Percentiles rank a stretch among this genome's conserved stretches.
phyloP scores from a whole-genome alignment of 92 coral and sea anemone genomes.

The Plumapathes pennacea region DNA sequence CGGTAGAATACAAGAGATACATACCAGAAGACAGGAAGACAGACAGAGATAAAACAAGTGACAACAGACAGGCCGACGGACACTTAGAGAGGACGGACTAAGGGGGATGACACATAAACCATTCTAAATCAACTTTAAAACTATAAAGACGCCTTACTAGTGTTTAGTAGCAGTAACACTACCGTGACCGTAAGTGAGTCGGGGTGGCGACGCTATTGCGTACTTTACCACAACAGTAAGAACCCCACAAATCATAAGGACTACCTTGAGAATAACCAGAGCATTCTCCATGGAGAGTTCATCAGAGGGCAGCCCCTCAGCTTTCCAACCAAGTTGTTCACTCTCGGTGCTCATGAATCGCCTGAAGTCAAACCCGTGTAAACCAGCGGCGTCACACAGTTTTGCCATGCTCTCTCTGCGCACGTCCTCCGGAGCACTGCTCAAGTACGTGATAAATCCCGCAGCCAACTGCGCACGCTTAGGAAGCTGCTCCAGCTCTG shows the following conservation, averaged over 20 bases:
- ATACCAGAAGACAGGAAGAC: too few relatives aligned
- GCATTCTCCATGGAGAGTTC: constrained; percentile 99
- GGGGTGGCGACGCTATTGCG: too few relatives aligned
- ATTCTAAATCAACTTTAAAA: too few relatives aligned
- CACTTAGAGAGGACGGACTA: too few relatives aligned
- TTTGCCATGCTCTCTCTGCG: constrained; percentile 80
- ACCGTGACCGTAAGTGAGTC: too few relatives aligned
- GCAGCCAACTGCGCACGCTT: constrained; percentile 96
- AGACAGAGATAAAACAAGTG: too few relatives aligned
- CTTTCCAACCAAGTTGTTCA: constrained; percentile 96
- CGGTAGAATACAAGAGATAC: too few relatives aligned
- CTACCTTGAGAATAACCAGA: constrained; percentile 90
- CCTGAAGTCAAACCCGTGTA: constrained; percentile 96
- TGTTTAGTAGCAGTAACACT: too few relatives aligned
- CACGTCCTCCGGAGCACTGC: constrained; percentile 98
- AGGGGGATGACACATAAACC: too few relatives aligned
- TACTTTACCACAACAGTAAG: background rate
- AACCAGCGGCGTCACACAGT: constrained; percentile 91
- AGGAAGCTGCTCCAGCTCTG: constrained; percentile 95
- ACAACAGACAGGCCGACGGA: too few relatives aligned
- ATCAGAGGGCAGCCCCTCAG: constrained; percentile 97
- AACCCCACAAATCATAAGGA: background rate
- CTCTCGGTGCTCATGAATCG: constrained; percentile 99
- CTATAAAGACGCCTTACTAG: too few relatives aligned
- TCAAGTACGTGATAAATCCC: constrained; percentile 92